Evolutionary conservation across 2,888 invertebrate genomes (phyloP).

Genomic region (Pammene aurita): DNA sequence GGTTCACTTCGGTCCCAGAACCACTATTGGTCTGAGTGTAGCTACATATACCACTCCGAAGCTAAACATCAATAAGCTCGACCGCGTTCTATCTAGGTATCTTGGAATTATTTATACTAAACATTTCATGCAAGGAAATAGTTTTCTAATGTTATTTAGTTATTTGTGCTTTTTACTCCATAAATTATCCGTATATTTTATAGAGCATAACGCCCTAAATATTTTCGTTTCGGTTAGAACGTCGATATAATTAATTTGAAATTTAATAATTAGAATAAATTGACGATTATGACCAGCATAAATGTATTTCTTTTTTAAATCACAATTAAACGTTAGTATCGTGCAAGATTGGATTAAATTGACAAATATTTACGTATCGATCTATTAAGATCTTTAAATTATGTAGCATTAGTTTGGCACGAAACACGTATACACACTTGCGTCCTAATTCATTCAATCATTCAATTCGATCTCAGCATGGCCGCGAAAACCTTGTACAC

Average conservation of each 20-base stretch:
- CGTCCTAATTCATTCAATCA: constrained; percentile 3
- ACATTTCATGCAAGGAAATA: constrained; percentile 14
- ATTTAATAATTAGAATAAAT: constrained; percentile 19
- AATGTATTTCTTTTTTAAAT: constrained; percentile 20
- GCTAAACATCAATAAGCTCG: constrained; percentile 35
- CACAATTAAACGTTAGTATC: constrained; percentile 1
- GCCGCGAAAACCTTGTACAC: neutral
- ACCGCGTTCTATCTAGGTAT: constrained; percentile 38
- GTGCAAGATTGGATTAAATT: constrained; percentile 32
- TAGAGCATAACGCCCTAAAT: neutral
- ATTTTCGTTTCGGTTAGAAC: neutral
- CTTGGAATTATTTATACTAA: constrained; percentile 27
- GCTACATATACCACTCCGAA: constrained; percentile 21
- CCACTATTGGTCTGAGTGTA: constrained; percentile 16
- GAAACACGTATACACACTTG: constrained; percentile 11
- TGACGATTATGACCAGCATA: constrained; percentile 36
- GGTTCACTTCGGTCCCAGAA: neutral
- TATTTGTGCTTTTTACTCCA: constrained; percentile 24
- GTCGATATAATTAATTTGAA: neutral
- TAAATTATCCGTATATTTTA: neutral
- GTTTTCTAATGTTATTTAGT: constrained; percentile 2
- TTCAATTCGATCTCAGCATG: constrained; percentile 4
- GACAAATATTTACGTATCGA: constrained; percentile 3
- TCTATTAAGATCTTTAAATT: neutral
- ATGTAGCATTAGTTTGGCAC: constrained; percentile 32